Evolutionary conservation across 2,113 vertebrate genomes (phyloP).

Genomic region (Lynx canadensis): DNA sequence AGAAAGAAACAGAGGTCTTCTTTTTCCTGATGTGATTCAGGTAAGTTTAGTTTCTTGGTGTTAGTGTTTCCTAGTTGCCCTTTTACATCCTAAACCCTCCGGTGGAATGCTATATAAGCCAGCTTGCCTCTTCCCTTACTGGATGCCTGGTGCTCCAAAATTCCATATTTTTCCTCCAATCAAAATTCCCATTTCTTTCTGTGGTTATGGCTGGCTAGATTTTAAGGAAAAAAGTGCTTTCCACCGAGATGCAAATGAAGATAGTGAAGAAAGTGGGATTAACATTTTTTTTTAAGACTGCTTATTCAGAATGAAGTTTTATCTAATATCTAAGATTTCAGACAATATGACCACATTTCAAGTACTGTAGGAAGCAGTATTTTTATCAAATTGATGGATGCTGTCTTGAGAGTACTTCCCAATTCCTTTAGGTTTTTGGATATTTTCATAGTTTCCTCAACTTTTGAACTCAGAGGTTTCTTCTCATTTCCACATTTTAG

Average conservation of each 20-base stretch:
- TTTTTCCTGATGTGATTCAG: conserved; percentile 14
- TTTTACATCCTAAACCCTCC: background rate
- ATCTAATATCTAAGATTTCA: conserved; percentile 4
- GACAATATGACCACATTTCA: background rate
- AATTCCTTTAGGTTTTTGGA: conserved; percentile 4
- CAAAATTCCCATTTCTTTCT: conserved; percentile 17
- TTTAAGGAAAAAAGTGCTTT: conserved; percentile 39
- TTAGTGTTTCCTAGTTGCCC: background rate
- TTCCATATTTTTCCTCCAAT: background rate
- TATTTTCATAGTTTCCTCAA: background rate
- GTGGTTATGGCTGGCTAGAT: background rate
- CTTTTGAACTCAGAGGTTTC: background rate
- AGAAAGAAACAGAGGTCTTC: conserved; percentile 32
- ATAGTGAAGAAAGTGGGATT: background rate
- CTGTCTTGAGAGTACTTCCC: background rate
- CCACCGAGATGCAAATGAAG: conserved; percentile 2
- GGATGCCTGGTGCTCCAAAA: background rate
- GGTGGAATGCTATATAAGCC: background rate
- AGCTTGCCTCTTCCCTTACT: background rate
- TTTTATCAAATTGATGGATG: background rate
- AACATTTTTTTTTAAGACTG: background rate
- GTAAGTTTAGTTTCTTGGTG: background rate
- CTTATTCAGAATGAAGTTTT: conserved; percentile 24
- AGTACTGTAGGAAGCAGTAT: background rate
- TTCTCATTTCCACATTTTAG: conserved; percentile 23